Conservation (phyloP, 2,797 vertebrate species). For the Crypturellus tataupa region DNA sequence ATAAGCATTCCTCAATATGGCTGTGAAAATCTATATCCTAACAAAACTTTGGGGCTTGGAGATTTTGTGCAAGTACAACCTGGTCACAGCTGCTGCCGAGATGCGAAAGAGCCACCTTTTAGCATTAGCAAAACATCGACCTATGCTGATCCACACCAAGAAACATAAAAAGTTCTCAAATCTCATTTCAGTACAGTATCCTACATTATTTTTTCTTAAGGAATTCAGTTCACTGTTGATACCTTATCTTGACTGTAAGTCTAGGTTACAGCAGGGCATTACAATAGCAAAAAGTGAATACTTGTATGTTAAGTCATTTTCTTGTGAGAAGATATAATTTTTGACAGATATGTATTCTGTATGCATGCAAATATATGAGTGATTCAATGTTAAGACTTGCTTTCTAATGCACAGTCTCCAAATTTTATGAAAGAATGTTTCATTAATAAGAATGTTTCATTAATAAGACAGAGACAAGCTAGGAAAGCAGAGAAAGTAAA, state of each 20-base stretch:
- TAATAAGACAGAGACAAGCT: background rate
- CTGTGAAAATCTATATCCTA: background rate
- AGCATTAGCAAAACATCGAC: background rate
- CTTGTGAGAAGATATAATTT: background rate
- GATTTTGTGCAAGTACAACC: background rate
- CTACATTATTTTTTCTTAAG: background rate
- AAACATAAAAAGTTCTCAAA: background rate
- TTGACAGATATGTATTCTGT: background rate
- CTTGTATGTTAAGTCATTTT: background rate
- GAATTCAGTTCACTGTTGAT: background rate
- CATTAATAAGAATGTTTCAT: background rate
- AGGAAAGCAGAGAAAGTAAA: conserved; percentile 46
- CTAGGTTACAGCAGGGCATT: background rate
- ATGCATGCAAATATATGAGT: background rate
- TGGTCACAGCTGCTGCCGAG: background rate
- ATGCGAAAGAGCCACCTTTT: background rate
- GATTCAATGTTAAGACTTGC: background rate
- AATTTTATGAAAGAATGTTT: background rate
- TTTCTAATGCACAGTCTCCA: background rate
- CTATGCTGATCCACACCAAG: background rate
- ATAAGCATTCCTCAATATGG: background rate
- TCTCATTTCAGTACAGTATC: background rate
- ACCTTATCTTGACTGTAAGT: background rate
- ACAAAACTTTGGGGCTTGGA: background rate
- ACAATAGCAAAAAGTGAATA: background rate